Conservation (phyloP, 2,113 vertebrate genomes). For the Dolichallabes microphthalmus region DNA sequence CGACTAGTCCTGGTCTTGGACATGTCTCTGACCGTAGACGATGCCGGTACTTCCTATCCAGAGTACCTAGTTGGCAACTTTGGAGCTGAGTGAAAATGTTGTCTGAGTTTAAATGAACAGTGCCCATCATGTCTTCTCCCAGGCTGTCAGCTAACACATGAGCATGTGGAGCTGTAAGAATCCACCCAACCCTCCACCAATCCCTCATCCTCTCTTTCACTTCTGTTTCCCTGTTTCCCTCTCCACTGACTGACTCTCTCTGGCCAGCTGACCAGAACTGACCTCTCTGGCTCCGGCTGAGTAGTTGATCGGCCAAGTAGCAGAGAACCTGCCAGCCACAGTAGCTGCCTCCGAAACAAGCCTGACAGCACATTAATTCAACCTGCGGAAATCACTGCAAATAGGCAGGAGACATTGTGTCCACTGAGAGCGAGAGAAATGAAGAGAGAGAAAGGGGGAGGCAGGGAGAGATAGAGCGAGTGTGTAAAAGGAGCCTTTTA, state of each 20-base stretch:
- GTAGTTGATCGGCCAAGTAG: constrained; percentile 53
- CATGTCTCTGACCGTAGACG: background rate
- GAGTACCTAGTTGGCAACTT: constrained; percentile 61
- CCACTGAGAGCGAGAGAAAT: constrained; percentile 52
- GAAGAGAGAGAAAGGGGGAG: constrained; percentile 51
- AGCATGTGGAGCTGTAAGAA: constrained; percentile 44
- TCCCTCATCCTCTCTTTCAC: constrained; percentile 1
- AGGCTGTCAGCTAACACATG: constrained; percentile 67
- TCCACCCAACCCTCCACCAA: background rate
- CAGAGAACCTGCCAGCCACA: constrained; percentile 51
- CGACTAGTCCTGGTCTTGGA: background rate
- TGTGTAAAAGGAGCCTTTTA: constrained; percentile 55
- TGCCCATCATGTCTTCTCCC: constrained; percentile 70
- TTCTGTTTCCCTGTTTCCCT: constrained; percentile 46
- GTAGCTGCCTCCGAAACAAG: constrained; percentile 59
- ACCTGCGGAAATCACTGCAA: constrained; percentile 67
- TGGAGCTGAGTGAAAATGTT: constrained; percentile 78
- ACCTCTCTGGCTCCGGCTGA: constrained; percentile 54
- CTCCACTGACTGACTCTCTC: constrained; percentile 53
- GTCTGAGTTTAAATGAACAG: constrained; percentile 74
- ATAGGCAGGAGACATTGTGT: constrained; percentile 64
- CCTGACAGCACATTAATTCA: constrained; percentile 80
- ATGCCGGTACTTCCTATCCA: background rate
- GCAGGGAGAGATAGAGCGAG: constrained; percentile 41
- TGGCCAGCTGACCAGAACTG: constrained; percentile 61